Base-by-base conservation (phyloP, 2,113 vertebrate genomes). In the Alaudala cheleensis region DNA sequence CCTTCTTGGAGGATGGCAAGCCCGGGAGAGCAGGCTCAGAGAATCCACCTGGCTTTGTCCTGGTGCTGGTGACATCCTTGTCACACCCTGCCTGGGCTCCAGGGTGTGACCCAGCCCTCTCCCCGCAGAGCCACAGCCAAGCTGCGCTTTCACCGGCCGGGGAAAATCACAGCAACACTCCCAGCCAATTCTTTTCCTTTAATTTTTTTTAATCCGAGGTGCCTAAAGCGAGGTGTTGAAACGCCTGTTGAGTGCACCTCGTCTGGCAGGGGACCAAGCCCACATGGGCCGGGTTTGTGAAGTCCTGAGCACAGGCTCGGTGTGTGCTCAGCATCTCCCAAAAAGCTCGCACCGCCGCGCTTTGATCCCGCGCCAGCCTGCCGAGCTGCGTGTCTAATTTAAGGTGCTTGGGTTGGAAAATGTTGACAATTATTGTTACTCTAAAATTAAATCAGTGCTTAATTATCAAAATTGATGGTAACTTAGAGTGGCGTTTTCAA, bases 341-440 rank as follows among this genome's bases (percentile, higher is more conserved):
- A 42, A 72, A 80, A 62, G 0, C 62, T 42, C 66, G 4, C 84
- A 0, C 42, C 44, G 66, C 64, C 20, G 8, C 12, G 69, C 95
- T 96, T 96, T 95, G 93, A 95, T 95, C 86, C 54, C 1, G 11
- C 45, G 95, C 94, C 93, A 92, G 1, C 61, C 4, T 12, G 4
- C 14, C 21, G 89, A 72, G 54, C 85, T 80, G 93, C 21, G 34
- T 31, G 93, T 42, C 96, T 96, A 50, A 80, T 94, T 95, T 82
- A 80, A 94, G 96, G 96, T 90, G 79, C 94, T 88, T 54, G 92
- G 86, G 58, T 47, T 96, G 92, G 94, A 96, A 95, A 96, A 97
- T 42, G 95, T 95, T 90, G 94, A 95, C 94, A 93, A 92, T 96
- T 97, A 95, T 92, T 96, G 94, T 88, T 97, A 86, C 95, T 95